phyloP scores from a whole-genome alignment of 2,113 vertebrate genomes.

The Macaca nemestrina region DNA sequence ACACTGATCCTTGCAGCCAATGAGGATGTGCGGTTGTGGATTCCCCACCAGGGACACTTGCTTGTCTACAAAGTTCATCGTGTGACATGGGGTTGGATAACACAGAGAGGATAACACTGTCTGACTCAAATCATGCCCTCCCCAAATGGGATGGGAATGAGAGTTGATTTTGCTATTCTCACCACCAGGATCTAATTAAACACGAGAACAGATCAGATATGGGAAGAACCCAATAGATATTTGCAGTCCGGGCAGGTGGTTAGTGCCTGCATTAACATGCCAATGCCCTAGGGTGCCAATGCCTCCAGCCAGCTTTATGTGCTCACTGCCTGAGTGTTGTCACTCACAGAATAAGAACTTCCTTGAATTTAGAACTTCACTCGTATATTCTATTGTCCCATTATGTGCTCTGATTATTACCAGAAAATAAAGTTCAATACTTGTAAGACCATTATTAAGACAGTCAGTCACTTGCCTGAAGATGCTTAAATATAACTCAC shows the following conservation, averaged over 20 bases:
- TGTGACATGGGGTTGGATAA: accelerated
- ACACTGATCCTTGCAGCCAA: accelerated
- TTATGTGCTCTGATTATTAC: neutral
- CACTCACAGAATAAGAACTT: too few species aligned
- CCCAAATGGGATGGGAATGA: too few species aligned
- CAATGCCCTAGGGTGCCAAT: neutral
- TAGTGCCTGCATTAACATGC: neutral
- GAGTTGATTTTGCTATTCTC: neutral
- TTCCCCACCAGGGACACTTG: neutral
- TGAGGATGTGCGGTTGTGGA: accelerated
- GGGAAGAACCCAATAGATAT: neutral
- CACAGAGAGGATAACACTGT: accelerated
- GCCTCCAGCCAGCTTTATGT: accelerated
- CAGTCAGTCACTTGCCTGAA: too few species aligned
- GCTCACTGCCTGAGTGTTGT: neutral
- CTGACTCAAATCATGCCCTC: neutral
- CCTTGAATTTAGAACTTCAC: neutral
- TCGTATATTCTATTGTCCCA: accelerated
- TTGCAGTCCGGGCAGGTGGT: neutral
- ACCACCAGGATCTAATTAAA: too few species aligned
- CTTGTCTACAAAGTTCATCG: neutral
- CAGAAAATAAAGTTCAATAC: neutral
- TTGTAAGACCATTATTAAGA: accelerated
- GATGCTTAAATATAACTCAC: neutral
- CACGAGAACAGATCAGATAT: accelerated